Conservation (phyloP, 2,113 vertebrate genomes). For the Strix aluco region DNA sequence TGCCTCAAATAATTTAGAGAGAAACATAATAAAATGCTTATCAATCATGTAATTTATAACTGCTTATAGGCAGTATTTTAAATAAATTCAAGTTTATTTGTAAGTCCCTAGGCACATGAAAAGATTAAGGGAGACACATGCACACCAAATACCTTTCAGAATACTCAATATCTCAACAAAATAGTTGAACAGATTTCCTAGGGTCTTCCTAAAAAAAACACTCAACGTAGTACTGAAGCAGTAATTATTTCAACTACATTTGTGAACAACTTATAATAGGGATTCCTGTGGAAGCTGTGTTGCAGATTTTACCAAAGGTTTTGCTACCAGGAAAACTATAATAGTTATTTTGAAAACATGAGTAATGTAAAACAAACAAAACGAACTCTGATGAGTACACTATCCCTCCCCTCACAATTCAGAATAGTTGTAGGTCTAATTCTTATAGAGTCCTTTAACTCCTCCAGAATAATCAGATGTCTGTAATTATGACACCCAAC, state of each 20-base stretch:
- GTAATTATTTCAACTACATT: not conserved
- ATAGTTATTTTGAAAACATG: not conserved
- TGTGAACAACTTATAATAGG: not conserved
- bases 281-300: not conserved
- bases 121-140: not conserved
- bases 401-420: not conserved
- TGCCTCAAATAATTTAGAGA: not conserved
- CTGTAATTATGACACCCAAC: slow-evolving; percentile 47
- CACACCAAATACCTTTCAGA: not conserved
- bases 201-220: not conserved
- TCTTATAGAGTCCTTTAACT: not conserved
- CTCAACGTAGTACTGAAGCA: not conserved
- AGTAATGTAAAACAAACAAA: not conserved
- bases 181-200: not conserved
- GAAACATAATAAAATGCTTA: not conserved
- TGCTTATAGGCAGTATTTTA: not conserved
- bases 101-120: not conserved
- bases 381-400: not conserved
- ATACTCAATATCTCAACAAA: not conserved
- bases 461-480: slow-evolving; percentile 40
- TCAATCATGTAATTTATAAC: not conserved
- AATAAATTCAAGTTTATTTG: fast-evolving
- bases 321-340: not conserved
- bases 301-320: not conserved
- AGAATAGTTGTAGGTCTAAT: slow-evolving; percentile 14